phyloP scores from a whole-genome alignment of 2,797 vertebrate genomes.

The Anguilla anguilla region DNA sequence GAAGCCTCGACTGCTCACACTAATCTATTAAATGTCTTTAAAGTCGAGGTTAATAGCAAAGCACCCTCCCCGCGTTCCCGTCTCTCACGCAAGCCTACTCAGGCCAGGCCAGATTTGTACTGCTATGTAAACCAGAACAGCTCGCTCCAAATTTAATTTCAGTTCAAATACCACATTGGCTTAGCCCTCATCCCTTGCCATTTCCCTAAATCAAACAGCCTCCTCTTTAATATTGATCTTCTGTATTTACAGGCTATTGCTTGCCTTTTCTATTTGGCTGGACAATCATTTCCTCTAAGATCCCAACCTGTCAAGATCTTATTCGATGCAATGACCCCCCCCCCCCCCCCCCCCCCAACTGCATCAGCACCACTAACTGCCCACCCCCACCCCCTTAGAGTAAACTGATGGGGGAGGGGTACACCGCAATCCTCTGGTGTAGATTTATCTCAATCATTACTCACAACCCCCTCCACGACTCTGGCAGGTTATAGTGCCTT shows the following conservation, averaged over 20 bases:
- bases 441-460: not conserved
- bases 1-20: not conserved
- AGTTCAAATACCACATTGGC: slow-evolving; percentile 51
- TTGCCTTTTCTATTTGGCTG: slow-evolving; percentile 45
- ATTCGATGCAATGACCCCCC: slow-evolving; percentile 1
- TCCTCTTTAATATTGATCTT: slow-evolving; percentile 51
- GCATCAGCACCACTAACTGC: not conserved
- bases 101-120: slow-evolving; percentile 10
- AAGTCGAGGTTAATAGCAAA: slow-evolving; percentile 31
- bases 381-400: not conserved
- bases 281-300: slow-evolving; percentile 36
- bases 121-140: slow-evolving; percentile 30
- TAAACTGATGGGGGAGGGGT: not conserved
- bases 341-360: not conserved
- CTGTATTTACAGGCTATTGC: slow-evolving; percentile 33
- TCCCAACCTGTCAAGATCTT: slow-evolving; percentile 23
- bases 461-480: not conserved
- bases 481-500: not conserved
- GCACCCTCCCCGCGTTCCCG: slow-evolving; percentile 39
- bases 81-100: slow-evolving; percentile 41
- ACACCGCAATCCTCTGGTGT: not conserved
- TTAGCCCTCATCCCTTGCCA: slow-evolving; percentile 35
- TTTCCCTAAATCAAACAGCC: slow-evolving; percentile 38
- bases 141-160: slow-evolving; percentile 45
- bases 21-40: not conserved